phyloP scores from a whole-genome alignment of 2,888 invertebrate genomes.

The Eumacrocentrus americanus region DNA sequence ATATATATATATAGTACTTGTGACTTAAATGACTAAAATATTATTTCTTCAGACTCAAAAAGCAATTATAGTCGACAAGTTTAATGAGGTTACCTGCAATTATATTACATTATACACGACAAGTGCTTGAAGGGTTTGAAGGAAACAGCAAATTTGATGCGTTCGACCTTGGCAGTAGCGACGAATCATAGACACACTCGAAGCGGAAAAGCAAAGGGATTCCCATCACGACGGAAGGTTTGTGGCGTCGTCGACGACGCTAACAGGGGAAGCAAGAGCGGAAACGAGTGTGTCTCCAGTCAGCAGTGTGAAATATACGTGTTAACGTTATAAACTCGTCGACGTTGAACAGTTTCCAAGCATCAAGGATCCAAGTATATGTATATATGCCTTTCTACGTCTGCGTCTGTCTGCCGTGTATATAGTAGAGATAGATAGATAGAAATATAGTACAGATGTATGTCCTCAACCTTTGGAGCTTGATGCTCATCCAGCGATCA shows the following conservation, averaged over 20 bases:
- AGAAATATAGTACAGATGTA: too few species aligned
- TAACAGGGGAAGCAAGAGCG: not conserved
- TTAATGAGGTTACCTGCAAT: conserved; percentile 61
- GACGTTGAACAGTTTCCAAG: not conserved
- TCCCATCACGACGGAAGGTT: not conserved
- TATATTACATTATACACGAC: conserved; percentile 53
- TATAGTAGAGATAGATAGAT: too few species aligned
- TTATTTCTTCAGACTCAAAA: conserved; percentile 45
- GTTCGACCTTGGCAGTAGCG: too few species aligned
- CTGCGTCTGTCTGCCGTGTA: not conserved
- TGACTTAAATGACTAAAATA: not conserved
- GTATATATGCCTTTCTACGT: not conserved
- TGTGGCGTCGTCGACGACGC: not conserved
- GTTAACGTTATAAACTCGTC: not conserved
- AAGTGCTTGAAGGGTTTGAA: conserved; percentile 45
- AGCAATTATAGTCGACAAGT: conserved; percentile 39
- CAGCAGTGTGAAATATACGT: not conserved
- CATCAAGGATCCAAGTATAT: not conserved
- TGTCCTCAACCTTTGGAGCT: not conserved
- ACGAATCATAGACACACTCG: too few species aligned
- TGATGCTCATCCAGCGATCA: conserved; percentile 12
- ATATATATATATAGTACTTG: not conserved
- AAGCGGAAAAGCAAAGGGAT: not conserved
- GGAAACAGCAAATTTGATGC: conserved; percentile 39
- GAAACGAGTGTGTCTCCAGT: not conserved